Evolutionary conservation across 1,140 invertebrate species (phyloP), one percentile per base, ranked within the genome.

Genomic region (Nylanderia fulva): DNA sequence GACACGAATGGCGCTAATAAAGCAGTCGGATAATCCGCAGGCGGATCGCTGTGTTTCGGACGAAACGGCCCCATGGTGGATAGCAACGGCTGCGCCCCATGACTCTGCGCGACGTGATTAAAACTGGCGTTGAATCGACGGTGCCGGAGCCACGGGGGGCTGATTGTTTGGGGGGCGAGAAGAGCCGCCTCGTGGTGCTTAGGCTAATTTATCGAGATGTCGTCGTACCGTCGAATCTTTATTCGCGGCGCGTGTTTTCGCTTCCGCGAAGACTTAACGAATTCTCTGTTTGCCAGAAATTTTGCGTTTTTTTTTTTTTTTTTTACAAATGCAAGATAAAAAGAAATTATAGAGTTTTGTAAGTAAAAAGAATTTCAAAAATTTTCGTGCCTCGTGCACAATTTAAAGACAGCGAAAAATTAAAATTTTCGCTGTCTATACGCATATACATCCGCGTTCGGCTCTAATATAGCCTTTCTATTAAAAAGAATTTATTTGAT

Each of bases 171-270:
- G 89, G 88, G 87, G 89, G 88, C 88, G 79, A 82, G 86, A 86
- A 84, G 64, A 84, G 66, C 69, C 71, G 76, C 86, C 87, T 84
- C 61, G 42, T 72, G 85, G 42, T 72, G 85, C 89, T 91, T 92
- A 89, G 85, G 88, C 93, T 94, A 94, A 94, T 95, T 94, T 94
- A 94, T 94, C 91, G 93, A 93, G 91, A 94, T 86, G 45, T 87
- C 93, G 90, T 93, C 91, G 85, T 88, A 74, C 58, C 39, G 60
- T 63, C 63, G 75, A 68, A 80, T 88, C 79, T 85, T 58, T 42
- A 58, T 58, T 66, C 45, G 13, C 45, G 45, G 24, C 54, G 24
- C n/a, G n/a, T 11, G 9, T 48, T 56, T 11, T 27, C 61, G 45
- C 75, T 54, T 76, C 42, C 54, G 63, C 58, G 36, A 24, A 24